These are phyloP conservation scores for Chloromyia formosa DNA, from an alignment of 2,888 invertebrate genomes.

Conservation along the genomic window DNA sequence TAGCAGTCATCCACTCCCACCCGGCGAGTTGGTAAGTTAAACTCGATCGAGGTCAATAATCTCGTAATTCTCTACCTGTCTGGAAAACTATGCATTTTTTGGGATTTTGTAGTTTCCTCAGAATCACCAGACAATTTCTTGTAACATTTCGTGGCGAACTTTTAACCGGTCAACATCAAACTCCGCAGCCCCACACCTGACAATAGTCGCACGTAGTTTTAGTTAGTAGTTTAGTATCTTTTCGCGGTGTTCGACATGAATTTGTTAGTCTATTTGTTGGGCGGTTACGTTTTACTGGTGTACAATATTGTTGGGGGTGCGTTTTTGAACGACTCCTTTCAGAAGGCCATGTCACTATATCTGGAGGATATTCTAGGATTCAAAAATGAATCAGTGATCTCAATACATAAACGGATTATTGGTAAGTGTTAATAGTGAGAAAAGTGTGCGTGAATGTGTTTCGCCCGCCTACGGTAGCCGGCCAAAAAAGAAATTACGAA, in stretches of 20 bases:
- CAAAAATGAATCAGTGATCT: background rate
- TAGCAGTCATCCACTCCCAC: too few relatives aligned
- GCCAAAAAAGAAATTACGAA: too few relatives aligned
- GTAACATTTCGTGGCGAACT: background rate
- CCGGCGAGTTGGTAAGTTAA: too few relatives aligned
- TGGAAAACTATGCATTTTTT: too few relatives aligned
- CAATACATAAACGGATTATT: background rate
- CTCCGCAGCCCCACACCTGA: background rate
- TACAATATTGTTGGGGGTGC: background rate
- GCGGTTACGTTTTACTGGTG: background rate
- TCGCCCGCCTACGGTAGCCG: too few relatives aligned
- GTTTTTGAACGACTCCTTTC: background rate
- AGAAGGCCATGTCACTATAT: background rate
- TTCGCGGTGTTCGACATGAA: background rate
- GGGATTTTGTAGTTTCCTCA: background rate
- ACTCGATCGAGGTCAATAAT: too few relatives aligned
- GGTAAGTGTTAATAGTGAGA: background rate
- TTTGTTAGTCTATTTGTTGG: background rate
- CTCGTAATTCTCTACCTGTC: too few relatives aligned
- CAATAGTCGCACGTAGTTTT: too few relatives aligned
- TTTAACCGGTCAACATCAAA: conserved; percentile 5
- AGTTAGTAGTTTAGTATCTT: background rate
- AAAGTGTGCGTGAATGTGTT: too few relatives aligned
- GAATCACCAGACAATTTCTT: conserved; percentile 1
- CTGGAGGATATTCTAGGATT: background rate